phyloP scores from a whole-genome alignment of 1,140 invertebrate species.

The Tetranychus urticae region DNA sequence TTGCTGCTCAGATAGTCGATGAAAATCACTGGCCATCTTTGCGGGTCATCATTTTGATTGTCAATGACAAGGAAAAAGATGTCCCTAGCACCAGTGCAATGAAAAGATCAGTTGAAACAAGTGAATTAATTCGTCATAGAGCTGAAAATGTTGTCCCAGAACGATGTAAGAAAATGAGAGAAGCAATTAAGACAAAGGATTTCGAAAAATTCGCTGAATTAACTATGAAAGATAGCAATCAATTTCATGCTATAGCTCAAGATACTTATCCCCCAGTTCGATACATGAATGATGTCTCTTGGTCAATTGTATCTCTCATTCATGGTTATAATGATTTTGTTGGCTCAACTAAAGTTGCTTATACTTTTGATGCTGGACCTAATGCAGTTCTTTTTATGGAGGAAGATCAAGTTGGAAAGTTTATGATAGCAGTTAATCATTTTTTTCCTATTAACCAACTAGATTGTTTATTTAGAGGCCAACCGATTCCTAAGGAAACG shows the following conservation, averaged over 20 bases:
- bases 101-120: constrained; percentile 54
- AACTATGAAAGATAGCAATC: constrained; percentile 94
- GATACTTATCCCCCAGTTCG: constrained; percentile 82
- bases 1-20: constrained; percentile 40
- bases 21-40: constrained; percentile 70
- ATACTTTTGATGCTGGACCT: constrained; percentile 92
- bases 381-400: constrained; percentile 78
- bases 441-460: constrained; percentile 35
- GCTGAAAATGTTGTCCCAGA: constrained; percentile 40
- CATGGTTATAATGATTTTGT: constrained; percentile 50
- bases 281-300: constrained; percentile 74
- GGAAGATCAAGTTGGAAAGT: constrained; percentile 41
- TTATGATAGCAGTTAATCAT: constrained; percentile 37
- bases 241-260: constrained; percentile 78
- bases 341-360: constrained; percentile 42
- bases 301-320: constrained; percentile 47
- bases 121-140: constrained; percentile 50
- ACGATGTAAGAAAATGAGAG: constrained; percentile 38
- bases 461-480: neutral
- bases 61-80: constrained; percentile 60
- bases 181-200: constrained; percentile 51
- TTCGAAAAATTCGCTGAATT: constrained; percentile 70
- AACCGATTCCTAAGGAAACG: too few relatives aligned
- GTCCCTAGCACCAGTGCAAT: constrained; percentile 75
- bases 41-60: constrained; percentile 66